Base-by-base conservation (phyloP, 2,888 invertebrate species). In the Dynastes hyllus region DNA sequence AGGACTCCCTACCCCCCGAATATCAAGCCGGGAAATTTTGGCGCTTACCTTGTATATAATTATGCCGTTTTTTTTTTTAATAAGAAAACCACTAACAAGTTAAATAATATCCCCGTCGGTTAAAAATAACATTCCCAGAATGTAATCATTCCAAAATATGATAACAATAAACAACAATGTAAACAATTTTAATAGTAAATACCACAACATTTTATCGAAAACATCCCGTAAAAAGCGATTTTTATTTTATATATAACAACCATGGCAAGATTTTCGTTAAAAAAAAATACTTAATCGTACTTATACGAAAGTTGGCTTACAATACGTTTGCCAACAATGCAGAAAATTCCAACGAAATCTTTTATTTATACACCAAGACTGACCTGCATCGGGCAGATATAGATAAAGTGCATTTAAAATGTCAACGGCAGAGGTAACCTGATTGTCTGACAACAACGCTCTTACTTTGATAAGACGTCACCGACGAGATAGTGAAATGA, bases 251-350 rank as follows among this genome's bases (percentile, higher is more conserved):
- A 8, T 55, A n/a, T 16, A 55, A 55, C 0, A 45, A 22, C 22
- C n/a, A 63, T 2, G 3, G 27, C 11, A 32, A 63, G n/a, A 63
- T 63, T 29, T 63, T 13, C 63, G 13, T 27, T 29, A 16, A 40
- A 58, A 61, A 16, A 22, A 75, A 75, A n/a, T 29, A 22, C 29
- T 51, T 69, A 29, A 75, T 63, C 45, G 11, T 8, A 69, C 27
- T 2, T 22, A 13, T 13, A 5, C 11, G 40, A 45, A 69, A 69
- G 13, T 6, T 69, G 27, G 67, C 27, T 27, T 32, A 67, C 67
- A 16, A 40, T 40, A 40, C 3, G 40, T 40, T 67, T 73, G 61
- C 73, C 73, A 73, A 61, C 71, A 71, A 71, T 55, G 53, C 51
- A 51, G 22, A 13, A 61, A 75, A 63, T 75, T 75, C 27, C 71